Conservation (phyloP, 2,113 vertebrate species). For the Pelecanoides urinatrix region DNA sequence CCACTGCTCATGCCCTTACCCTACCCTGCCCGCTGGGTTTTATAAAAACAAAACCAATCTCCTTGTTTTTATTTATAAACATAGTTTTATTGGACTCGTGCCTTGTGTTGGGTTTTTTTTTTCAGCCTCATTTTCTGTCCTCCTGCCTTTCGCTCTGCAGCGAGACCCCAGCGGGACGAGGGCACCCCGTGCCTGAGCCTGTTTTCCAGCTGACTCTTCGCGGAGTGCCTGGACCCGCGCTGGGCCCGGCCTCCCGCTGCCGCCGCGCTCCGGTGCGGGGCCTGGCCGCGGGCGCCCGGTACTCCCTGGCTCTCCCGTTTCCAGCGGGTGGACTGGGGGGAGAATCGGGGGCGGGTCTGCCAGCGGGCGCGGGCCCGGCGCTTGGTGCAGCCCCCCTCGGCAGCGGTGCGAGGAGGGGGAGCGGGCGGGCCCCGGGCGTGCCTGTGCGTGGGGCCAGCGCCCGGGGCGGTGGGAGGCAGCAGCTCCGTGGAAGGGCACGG, state of each 20-base stretch:
- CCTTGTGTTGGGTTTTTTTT: neutral
- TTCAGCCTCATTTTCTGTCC: neutral
- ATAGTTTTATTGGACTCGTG: slow-evolving; percentile 86
- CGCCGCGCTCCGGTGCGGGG: too few species aligned
- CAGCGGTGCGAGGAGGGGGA: neutral
- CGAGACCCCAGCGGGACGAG: fast-evolving
- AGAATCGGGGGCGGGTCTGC: neutral
- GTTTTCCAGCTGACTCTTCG: too few species aligned
- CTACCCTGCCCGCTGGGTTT: slow-evolving; percentile 54
- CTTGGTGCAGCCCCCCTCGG: too few species aligned
- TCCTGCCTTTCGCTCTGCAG: fast-evolving
- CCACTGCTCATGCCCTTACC: neutral
- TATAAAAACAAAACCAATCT: slow-evolving; percentile 65
- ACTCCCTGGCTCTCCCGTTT: neutral
- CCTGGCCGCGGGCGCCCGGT: neutral
- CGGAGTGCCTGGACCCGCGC: too few species aligned
- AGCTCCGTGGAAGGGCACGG: neutral
- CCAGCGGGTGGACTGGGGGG: neutral
- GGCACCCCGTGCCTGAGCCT: neutral
- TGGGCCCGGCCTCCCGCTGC: too few species aligned
- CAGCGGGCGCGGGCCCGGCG: neutral
- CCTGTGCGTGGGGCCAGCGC: too few species aligned
- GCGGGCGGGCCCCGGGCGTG: neutral
- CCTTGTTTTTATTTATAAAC: slow-evolving; percentile 92
- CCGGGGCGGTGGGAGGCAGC: neutral